Evolutionary conservation across 2,888 invertebrate species (phyloP).

Genomic region (Phoenoteleia sp.): DNA sequence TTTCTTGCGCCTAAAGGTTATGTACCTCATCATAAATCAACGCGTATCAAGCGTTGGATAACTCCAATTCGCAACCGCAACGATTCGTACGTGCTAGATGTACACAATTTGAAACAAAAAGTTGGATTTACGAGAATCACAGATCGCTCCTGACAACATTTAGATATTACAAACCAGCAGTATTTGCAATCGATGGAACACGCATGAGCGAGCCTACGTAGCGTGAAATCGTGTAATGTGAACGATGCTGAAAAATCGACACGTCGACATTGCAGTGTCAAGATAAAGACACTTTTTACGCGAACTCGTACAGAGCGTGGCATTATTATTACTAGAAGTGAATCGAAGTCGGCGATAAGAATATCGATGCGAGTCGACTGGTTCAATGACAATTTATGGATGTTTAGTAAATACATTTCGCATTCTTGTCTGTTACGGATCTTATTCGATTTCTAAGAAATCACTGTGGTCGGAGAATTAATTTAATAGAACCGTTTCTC

Average conservation of each 20-base stretch:
- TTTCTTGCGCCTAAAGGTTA: constrained; percentile 74
- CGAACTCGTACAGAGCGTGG: constrained; percentile 10
- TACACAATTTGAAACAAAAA: constrained; percentile 64
- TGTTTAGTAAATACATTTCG: constrained; percentile 50
- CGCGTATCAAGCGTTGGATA: constrained; percentile 65
- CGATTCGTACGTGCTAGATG: constrained; percentile 34
- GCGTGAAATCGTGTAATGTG: constrained; percentile 52
- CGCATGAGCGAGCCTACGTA: constrained; percentile 60
- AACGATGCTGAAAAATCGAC: constrained; percentile 48
- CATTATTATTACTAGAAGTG: constrained; percentile 59
- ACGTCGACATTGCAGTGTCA: constrained; percentile 51
- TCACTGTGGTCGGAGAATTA: not conserved
- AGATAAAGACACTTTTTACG: constrained; percentile 58
- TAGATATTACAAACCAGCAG: constrained; percentile 45
- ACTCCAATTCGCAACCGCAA: constrained; percentile 47
- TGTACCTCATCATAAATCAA: constrained; percentile 78
- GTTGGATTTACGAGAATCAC: constrained; percentile 55
- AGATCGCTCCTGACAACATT: constrained; percentile 48
- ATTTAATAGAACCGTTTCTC: constrained; percentile 18
- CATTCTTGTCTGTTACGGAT: constrained; percentile 28
- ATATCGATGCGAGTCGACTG: constrained; percentile 47
- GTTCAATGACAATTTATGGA: constrained; percentile 53
- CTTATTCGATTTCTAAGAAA: constrained; percentile 22
- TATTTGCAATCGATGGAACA: constrained; percentile 52
- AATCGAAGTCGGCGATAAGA: constrained; percentile 53